Conservation (phyloP, 2,113 vertebrate species). For the Prionailurus bengalensis region DNA sequence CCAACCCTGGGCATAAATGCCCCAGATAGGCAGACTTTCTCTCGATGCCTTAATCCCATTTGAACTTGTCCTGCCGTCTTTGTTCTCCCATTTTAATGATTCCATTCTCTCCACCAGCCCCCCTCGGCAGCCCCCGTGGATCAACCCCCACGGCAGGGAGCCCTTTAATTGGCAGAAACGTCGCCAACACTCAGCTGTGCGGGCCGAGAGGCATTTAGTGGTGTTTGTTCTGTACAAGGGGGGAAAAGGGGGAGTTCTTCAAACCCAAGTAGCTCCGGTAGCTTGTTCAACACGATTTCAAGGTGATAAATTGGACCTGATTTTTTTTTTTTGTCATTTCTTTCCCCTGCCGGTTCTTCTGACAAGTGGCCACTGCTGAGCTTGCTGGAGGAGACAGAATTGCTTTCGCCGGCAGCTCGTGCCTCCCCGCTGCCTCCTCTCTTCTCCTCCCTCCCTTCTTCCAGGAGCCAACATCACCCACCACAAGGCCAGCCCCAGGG, state of each 20-base stretch:
- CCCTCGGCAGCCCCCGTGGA: slow-evolving; percentile 76
- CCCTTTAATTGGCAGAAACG: slow-evolving; percentile 87
- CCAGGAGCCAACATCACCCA: background rate
- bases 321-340: slow-evolving; percentile 72
- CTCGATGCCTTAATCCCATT: slow-evolving; percentile 78
- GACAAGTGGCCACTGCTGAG: slow-evolving; percentile 81
- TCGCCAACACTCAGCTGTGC: slow-evolving; percentile 79
- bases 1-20: background rate
- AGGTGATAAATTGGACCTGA: slow-evolving; percentile 79
- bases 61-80: slow-evolving; percentile 81
- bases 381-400: slow-evolving; percentile 66
- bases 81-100: slow-evolving; percentile 89
- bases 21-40: slow-evolving; percentile 69
- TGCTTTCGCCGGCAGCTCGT: slow-evolving; percentile 52
- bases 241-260: slow-evolving; percentile 62
- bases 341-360: slow-evolving; percentile 74
- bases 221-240: slow-evolving; percentile 79
- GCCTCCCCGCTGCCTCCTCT: background rate
- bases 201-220: slow-evolving; percentile 82
- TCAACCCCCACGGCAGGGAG: slow-evolving; percentile 84
- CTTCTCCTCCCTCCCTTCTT: background rate
- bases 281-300: slow-evolving; percentile 81
- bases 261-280: slow-evolving; percentile 76
- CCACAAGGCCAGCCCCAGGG: background rate
- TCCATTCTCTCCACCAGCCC: slow-evolving; percentile 76